A percentile compares a stretch with the other conserved stretches of the same genome.
Evolutionary conservation across 2,888 invertebrate species (phyloP).

Genomic region (Spodoptera littoralis): DNA sequence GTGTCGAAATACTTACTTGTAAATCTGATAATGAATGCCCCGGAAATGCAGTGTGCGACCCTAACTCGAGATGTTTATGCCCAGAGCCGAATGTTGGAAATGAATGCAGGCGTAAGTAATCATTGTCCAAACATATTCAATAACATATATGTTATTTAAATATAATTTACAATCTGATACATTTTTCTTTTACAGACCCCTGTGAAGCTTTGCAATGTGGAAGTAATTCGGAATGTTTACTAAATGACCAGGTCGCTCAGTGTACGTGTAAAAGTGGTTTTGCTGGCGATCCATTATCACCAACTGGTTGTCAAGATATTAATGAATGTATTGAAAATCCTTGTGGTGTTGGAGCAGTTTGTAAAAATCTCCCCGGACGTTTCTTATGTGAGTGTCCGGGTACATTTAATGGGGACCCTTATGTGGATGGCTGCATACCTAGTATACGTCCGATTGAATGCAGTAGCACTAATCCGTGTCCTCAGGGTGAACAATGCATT

Average conservation of each 20-base stretch:
- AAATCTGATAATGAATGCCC: slow-evolving; percentile 93
- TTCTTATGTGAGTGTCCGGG: slow-evolving; percentile 97
- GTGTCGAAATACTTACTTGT: slow-evolving; percentile 95
- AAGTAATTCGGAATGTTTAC: slow-evolving; percentile 96
- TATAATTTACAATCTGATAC: slow-evolving; percentile 2
- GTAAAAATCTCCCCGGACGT: slow-evolving; percentile 95
- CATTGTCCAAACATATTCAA: not conserved
- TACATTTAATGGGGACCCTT: slow-evolving; percentile 94
- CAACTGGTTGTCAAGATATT: slow-evolving; percentile 94
- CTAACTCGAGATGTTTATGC: slow-evolving; percentile 93
- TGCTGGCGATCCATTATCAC: slow-evolving; percentile 90
- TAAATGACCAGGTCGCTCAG: slow-evolving; percentile 94
- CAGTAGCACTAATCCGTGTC: slow-evolving; percentile 93
- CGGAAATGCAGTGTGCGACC: slow-evolving; percentile 96
- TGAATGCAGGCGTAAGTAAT: slow-evolving; percentile 95
- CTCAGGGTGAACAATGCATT: slow-evolving; percentile 95
- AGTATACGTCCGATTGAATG: slow-evolving; percentile 91
- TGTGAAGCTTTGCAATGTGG: slow-evolving; percentile 96
- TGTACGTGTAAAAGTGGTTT: slow-evolving; percentile 95
- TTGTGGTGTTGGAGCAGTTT: slow-evolving; percentile 95
- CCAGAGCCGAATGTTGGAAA: slow-evolving; percentile 97
- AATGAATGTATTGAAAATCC: slow-evolving; percentile 95
- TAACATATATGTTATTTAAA: not conserved
- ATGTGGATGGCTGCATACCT: slow-evolving; percentile 92
- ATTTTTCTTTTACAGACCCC: slow-evolving; percentile 91